Base-by-base conservation (phyloP, 2,113 vertebrate genomes). In the Ranitomeya variabilis region DNA sequence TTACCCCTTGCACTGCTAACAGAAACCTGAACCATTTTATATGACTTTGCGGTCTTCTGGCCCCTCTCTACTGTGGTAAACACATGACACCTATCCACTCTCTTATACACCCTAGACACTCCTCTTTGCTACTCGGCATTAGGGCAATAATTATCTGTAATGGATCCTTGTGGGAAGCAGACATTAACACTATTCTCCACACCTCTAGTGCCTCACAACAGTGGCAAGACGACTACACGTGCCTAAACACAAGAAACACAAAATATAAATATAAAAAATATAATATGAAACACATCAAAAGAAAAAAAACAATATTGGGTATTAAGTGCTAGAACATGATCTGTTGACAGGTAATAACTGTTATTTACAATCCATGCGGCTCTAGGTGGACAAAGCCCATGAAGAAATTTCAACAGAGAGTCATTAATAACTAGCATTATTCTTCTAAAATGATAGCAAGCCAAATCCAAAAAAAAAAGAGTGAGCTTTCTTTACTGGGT, bases 351-450 rank as follows among this genome's bases (percentile, higher is more conserved):
- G n/a, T 83, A 88, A 88, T 83, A 84, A 77, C 87, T 64, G 80
- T 84, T 83, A 84, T 83, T 83, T 76, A 76, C 57, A 55, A 51
- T 16, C 81, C 71, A 84, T 62, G 87, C 83, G 37, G 69, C 80
- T 77, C 18, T 78, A 66, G 45, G 69, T 77, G 87, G 67, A 83
- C 57, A 26, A 26, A 62, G 51, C 62, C 71, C 51, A 77, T 83
- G 26, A 67, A 54, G 23, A 83, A 88, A 84, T 90, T 90, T 90
- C 90, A 91, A 90, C 91, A 89, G 92, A 94, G 91, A 90, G 87
- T 91, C 92, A 91, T 91, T 93, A 92, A 94, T 93, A 93, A 93
- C 90, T 91, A 91, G 91, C 93, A 94, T 94, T 93, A 93, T 86
- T 91, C 91, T 90, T 89, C 89, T 90, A 91, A 89, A 90, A 91